phyloP scores from a whole-genome alignment of 1,140 invertebrate species.

The Parasteatoda tepidariorum region DNA sequence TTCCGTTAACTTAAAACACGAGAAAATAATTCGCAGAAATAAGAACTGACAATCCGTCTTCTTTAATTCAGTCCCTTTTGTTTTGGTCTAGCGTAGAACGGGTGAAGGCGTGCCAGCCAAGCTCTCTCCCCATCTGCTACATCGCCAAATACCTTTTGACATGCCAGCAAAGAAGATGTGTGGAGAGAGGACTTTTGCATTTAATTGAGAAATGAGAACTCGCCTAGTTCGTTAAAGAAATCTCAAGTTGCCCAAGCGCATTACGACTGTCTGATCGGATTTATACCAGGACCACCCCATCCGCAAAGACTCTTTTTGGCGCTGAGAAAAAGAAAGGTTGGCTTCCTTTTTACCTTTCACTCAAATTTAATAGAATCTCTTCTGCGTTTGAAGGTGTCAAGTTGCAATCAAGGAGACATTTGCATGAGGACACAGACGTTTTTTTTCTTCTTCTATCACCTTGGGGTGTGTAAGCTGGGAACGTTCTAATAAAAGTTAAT shows the following conservation, averaged over 20 bases:
- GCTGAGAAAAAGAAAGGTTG: background rate
- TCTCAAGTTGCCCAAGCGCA: conserved; percentile 52
- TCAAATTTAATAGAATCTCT: conserved; percentile 56
- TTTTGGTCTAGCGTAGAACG: conserved; percentile 3
- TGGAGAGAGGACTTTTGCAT: conserved; percentile 16
- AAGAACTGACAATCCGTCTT: conserved; percentile 50
- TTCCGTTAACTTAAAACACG: conserved; percentile 2
- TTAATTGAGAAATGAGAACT: conserved; percentile 57
- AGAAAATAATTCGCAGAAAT: conserved; percentile 50
- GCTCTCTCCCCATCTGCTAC: background rate
- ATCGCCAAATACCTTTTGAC: conserved; percentile 43
- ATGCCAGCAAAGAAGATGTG: background rate
- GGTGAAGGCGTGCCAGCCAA: background rate
- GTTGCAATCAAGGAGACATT: conserved; percentile 52
- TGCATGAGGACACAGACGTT: conserved; percentile 6
- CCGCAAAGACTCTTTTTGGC: background rate
- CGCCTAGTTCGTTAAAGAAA: conserved; percentile 46
- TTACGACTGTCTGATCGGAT: conserved; percentile 57
- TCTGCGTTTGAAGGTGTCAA: conserved; percentile 38
- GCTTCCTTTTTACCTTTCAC: conserved; percentile 4
- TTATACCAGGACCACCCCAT: background rate
- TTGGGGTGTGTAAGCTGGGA: conserved; percentile 1
- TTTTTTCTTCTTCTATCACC: conserved; percentile 10
- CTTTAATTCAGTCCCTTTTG: conserved; percentile 53
- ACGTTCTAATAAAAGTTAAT: conserved; percentile 58